phyloP scores from a whole-genome alignment of 2,113 vertebrate species.

The Agapornis roseicollis region DNA sequence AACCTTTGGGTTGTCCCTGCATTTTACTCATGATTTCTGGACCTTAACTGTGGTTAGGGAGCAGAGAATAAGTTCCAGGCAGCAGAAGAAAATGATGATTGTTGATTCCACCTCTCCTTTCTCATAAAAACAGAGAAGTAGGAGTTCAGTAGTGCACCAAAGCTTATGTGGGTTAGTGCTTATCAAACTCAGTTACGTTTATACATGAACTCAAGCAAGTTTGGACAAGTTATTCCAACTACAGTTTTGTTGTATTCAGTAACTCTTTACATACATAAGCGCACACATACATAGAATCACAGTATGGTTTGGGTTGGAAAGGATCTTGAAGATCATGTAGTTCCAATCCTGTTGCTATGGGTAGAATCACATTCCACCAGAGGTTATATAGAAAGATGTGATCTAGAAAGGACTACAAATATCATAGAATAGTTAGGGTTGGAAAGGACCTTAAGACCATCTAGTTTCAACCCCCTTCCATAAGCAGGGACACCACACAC shows the following conservation, averaged over 20 bases:
- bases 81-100: background rate
- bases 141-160: background rate
- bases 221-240: background rate
- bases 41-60: background rate
- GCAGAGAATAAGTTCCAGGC: background rate
- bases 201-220: background rate
- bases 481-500: too few species aligned
- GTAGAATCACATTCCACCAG: background rate
- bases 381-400: background rate
- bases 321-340: background rate
- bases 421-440: too few species aligned
- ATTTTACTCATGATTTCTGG: background rate
- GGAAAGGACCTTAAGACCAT: too few species aligned
- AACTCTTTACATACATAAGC: rapidly evolving
- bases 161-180: background rate
- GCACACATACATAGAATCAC: background rate
- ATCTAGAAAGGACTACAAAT: background rate
- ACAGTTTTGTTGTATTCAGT: rapidly evolving
- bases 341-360: background rate
- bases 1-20: background rate
- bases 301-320: background rate
- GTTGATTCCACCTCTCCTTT: background rate
- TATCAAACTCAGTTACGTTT: background rate
- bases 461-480: too few species aligned
- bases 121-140: background rate